Conservation (phyloP, 2,113 vertebrate genomes). For the Neogale vison region DNA sequence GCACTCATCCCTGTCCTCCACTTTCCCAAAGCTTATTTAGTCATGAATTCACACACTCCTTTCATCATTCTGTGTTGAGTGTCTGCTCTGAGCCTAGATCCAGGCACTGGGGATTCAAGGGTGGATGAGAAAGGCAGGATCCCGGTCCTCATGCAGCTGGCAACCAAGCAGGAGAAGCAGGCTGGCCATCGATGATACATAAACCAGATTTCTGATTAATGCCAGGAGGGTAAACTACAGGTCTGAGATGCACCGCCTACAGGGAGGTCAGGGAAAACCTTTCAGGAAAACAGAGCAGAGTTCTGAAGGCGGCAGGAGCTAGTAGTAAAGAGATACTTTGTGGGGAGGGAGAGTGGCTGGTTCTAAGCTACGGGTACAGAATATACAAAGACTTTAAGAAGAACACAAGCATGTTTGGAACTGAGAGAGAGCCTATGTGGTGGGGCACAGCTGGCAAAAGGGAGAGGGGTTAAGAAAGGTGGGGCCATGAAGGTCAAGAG, state of each 20-base stretch:
- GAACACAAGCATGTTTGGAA: not conserved
- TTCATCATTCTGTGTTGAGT: not conserved
- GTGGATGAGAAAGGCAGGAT: not conserved
- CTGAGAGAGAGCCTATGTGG: not conserved
- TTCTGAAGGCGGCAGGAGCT: not conserved
- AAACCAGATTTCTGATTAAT: not conserved
- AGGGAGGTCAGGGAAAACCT: rapidly evolving
- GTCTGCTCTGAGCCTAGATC: not conserved
- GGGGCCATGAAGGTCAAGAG: not conserved
- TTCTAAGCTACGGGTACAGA: not conserved
- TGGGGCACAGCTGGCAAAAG: not conserved
- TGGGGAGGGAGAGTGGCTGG: too few species aligned
- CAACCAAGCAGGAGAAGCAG: not conserved
- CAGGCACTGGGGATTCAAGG: not conserved
- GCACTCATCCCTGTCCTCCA: not conserved
- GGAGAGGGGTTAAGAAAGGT: not conserved
- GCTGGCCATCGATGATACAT: rapidly evolving
- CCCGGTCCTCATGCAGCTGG: too few species aligned
- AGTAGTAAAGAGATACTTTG: not conserved
- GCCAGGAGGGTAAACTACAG: not conserved
- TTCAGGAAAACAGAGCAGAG: not conserved
- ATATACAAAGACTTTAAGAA: not conserved
- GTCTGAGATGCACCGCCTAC: too few species aligned
- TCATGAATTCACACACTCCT: not conserved
- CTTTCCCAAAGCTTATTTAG: not conserved